Conservation (phyloP, 2,113 vertebrate species). For the Ptilorrhoa leucosticta region DNA sequence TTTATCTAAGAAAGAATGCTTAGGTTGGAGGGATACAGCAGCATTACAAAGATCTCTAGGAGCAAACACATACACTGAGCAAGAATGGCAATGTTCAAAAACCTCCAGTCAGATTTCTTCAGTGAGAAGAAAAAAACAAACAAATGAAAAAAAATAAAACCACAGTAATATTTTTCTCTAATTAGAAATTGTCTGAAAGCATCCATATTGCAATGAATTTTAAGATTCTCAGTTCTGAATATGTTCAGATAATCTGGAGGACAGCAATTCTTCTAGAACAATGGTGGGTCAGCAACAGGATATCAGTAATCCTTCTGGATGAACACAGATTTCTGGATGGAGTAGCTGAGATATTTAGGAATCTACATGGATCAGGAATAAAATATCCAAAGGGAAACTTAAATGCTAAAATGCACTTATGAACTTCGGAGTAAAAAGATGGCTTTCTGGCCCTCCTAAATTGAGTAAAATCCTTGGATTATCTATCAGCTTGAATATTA, state of each 20-base stretch:
- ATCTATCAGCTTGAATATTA: not conserved
- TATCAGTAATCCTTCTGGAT: not conserved
- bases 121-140: not conserved
- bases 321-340: not conserved
- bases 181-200: not conserved
- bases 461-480: not conserved
- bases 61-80: not conserved
- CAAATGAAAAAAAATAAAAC: not conserved
- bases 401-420: not conserved
- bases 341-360: not conserved
- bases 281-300: not conserved
- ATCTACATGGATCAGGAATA: not conserved
- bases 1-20: not conserved
- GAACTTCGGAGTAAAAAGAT: not conserved
- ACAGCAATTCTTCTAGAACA: not conserved
- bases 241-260: not conserved
- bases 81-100: not conserved
- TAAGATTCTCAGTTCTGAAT: fast-evolving
- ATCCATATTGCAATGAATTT: not conserved
- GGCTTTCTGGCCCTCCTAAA: not conserved
- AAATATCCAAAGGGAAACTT: not conserved
- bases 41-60: not conserved
- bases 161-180: not conserved
- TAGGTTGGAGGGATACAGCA: not conserved
- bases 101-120: not conserved